phyloP scores from a whole-genome alignment of 2,888 invertebrate genomes.

The Branchinecta sandiegonensis region DNA sequence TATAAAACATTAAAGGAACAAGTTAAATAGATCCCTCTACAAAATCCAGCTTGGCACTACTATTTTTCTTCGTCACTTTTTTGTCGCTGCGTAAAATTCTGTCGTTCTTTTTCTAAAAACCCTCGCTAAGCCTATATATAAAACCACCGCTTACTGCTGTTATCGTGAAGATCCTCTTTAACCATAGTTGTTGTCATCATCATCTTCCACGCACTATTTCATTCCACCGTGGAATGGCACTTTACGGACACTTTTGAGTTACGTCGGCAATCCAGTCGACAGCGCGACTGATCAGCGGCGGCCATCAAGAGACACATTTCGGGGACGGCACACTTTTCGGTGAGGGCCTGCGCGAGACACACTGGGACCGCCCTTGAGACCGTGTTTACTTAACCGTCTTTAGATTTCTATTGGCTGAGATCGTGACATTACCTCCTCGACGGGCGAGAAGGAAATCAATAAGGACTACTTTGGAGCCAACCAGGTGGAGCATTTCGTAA shows the following conservation, averaged over 20 bases:
- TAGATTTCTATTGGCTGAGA: constrained; percentile 14
- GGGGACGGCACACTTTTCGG: constrained; percentile 13
- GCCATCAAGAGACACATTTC: constrained; percentile 9
- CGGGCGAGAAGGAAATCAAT: constrained; percentile 13
- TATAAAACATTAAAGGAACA: no score
- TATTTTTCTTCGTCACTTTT: no score
- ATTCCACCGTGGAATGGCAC: no score
- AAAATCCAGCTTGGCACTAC: no score
- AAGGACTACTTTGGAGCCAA: constrained; percentile 9
- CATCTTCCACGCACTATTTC: not conserved
- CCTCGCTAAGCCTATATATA: no score
- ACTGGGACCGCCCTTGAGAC: constrained; percentile 3
- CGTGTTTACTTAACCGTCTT: constrained; percentile 13
- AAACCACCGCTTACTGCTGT: not conserved
- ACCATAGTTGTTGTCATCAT: constrained; percentile 10
- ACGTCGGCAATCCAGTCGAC: not conserved
- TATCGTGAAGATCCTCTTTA: constrained; percentile 8
- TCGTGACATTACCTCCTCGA: not conserved
- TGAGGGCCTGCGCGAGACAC: constrained; percentile 6
- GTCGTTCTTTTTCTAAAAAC: no score
- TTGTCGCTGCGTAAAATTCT: no score
- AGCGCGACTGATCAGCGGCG: constrained; percentile 6
- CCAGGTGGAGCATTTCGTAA: not conserved
- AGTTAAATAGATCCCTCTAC: no score
- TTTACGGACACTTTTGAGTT: not conserved